phyloP scores from a whole-genome alignment of 2,888 invertebrate genomes.

The Meteorus cinctellus region DNA sequence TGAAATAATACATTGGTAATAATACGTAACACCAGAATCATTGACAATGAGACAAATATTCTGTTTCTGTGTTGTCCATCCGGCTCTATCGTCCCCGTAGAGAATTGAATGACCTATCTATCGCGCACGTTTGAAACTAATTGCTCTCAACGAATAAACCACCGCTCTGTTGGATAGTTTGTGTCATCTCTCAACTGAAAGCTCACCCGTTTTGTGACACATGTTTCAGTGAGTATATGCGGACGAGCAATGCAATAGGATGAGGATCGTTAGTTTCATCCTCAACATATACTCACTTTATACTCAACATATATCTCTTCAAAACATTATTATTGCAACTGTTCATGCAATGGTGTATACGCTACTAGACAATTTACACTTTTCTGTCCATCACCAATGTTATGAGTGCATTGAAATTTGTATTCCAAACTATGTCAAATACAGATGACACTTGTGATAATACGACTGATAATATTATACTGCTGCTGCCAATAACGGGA shows the following conservation, averaged over 20 bases:
- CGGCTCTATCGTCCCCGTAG: background rate
- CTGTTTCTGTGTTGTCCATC: background rate
- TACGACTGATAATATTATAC: too few relatives aligned
- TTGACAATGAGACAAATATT: background rate
- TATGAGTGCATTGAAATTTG: too few relatives aligned
- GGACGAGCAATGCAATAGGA: background rate
- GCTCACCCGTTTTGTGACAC: background rate
- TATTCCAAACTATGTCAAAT: too few relatives aligned
- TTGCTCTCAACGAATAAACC: conserved; percentile 7
- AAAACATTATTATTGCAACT: background rate
- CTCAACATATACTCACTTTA: background rate
- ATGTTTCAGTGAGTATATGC: conserved; percentile 7
- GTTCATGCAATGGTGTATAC: too few relatives aligned
- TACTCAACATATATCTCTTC: background rate
- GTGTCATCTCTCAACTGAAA: background rate
- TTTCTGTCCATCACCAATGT: too few relatives aligned
- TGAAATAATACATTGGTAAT: conserved; percentile 2
- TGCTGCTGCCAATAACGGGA: too few relatives aligned
- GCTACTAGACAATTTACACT: too few relatives aligned
- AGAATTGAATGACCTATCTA: background rate
- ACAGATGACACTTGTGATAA: too few relatives aligned
- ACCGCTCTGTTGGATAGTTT: background rate
- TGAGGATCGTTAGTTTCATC: conserved; percentile 1
- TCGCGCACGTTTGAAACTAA: background rate
- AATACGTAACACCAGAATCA: background rate